A percentile compares a stretch with the other conserved stretches of the same genome.
phyloP scores from a whole-genome alignment of 2,797 vertebrate species.

The Pteronotus mesoamericanus region DNA sequence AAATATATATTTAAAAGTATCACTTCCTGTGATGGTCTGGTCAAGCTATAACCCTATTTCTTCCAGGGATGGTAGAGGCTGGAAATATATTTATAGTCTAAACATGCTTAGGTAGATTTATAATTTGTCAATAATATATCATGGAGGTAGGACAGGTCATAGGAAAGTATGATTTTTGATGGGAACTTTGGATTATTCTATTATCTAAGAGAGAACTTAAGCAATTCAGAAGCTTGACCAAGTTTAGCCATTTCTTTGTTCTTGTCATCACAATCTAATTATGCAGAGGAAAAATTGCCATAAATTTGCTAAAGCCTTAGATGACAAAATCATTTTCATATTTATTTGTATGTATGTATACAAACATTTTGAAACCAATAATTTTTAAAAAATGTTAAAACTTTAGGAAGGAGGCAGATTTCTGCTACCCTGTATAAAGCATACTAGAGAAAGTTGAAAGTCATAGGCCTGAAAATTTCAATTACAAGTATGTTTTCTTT shows the following conservation, averaged over 20 bases:
- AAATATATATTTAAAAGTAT: background rate
- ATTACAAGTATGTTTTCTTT: background rate
- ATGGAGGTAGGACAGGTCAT: background rate
- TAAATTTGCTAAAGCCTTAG: background rate
- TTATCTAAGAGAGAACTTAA: background rate
- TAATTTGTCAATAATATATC: background rate
- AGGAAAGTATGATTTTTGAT: background rate
- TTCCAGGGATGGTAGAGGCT: background rate
- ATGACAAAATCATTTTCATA: background rate
- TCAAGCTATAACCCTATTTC: background rate
- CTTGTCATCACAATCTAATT: background rate
- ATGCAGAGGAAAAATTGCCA: background rate
- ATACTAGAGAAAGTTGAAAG: background rate
- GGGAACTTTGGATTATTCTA: background rate
- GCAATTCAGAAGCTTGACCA: background rate
- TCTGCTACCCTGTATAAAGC: background rate
- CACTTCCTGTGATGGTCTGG: background rate
- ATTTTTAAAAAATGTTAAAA: background rate
- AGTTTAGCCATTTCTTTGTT: background rate
- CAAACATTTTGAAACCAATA: background rate
- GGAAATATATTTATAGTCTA: background rate
- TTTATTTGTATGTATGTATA: background rate
- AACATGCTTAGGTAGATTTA: background rate
- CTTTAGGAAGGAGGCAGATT: background rate
- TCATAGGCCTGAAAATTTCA: background rate